Conservation (phyloP, 1,140 invertebrate genomes). For the Heliconius hermathena region DNA sequence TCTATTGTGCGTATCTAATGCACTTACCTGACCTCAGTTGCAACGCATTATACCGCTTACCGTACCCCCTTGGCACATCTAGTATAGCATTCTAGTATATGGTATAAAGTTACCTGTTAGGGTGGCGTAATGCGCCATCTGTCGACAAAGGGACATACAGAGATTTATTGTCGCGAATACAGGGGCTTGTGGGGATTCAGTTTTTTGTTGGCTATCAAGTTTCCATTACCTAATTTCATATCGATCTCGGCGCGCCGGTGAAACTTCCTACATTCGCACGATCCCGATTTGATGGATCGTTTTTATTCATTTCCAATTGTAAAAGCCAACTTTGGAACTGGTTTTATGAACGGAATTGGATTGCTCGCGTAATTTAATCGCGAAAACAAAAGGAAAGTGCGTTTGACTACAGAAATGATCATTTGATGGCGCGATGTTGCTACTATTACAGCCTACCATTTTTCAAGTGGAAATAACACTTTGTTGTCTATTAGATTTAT, state of each 20-base stretch:
- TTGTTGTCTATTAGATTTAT: constrained; percentile 20
- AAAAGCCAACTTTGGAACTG: constrained; percentile 62
- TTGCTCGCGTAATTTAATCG: constrained; percentile 60
- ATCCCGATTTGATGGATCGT: constrained; percentile 75
- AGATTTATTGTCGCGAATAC: constrained; percentile 76
- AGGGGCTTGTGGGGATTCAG: constrained; percentile 64
- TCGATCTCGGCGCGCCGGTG: constrained; percentile 64
- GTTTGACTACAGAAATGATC: constrained; percentile 40
- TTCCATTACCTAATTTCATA: constrained; percentile 80
- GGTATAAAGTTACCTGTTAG: constrained; percentile 72
- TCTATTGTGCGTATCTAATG: constrained; percentile 73
- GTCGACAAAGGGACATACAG: constrained; percentile 64
- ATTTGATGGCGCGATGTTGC: constrained; percentile 26
- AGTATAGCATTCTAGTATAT: not conserved
- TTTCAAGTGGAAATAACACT: constrained; percentile 25
- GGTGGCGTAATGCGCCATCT: constrained; percentile 65
- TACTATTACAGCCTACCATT: constrained; percentile 20
- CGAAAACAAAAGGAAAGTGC: constrained; percentile 41
- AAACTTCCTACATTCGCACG: constrained; percentile 56
- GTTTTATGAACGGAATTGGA: constrained; percentile 66
- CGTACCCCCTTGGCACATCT: constrained; percentile 45
- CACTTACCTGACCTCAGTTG: constrained; percentile 61
- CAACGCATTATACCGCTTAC: constrained; percentile 15
- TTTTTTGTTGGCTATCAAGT: constrained; percentile 78
- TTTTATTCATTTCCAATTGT: constrained; percentile 73